Conservation (phyloP, 2,797 vertebrate genomes). For the Esox masquinongy region DNA sequence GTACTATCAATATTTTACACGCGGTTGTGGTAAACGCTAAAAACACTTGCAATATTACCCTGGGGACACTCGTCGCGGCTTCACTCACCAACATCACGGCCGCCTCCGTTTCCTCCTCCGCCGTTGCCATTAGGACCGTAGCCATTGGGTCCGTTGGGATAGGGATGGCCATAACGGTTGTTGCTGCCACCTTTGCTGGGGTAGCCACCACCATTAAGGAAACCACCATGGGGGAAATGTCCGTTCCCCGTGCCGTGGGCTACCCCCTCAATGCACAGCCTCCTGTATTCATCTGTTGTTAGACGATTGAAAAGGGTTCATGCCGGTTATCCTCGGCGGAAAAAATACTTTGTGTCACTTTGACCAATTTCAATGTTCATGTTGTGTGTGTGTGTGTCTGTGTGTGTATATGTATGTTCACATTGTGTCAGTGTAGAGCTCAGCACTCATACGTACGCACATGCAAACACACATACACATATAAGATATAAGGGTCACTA, state of each 20-base stretch:
- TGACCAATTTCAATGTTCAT: not conserved
- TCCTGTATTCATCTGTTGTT: slow-evolving; percentile 82
- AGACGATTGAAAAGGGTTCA: slow-evolving; percentile 20
- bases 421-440: too few relatives aligned
- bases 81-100: slow-evolving; percentile 46
- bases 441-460: too few relatives aligned
- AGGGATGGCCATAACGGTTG: slow-evolving; percentile 53
- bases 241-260: slow-evolving; percentile 79
- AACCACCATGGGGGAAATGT: slow-evolving; percentile 40
- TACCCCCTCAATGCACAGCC: slow-evolving; percentile 84
- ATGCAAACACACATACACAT: slow-evolving; percentile 15
- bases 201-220: slow-evolving; percentile 65
- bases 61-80: not conserved
- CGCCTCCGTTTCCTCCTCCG: slow-evolving; percentile 44
- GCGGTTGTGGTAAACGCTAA: too few relatives aligned
- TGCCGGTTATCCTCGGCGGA: not conserved
- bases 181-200: slow-evolving; percentile 66
- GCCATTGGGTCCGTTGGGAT: slow-evolving; percentile 53
- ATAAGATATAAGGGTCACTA: slow-evolving; percentile 44
- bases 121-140: slow-evolving; percentile 57
- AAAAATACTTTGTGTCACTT: not conserved
- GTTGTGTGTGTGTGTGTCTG: not conserved
- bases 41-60: not conserved
- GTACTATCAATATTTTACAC: too few relatives aligned
- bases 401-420: not conserved